A percentile compares a stretch with the other conserved stretches of the same genome.
Evolutionary conservation across 1,140 invertebrate species (phyloP).

Genomic region (Drosophila novamexicana): DNA sequence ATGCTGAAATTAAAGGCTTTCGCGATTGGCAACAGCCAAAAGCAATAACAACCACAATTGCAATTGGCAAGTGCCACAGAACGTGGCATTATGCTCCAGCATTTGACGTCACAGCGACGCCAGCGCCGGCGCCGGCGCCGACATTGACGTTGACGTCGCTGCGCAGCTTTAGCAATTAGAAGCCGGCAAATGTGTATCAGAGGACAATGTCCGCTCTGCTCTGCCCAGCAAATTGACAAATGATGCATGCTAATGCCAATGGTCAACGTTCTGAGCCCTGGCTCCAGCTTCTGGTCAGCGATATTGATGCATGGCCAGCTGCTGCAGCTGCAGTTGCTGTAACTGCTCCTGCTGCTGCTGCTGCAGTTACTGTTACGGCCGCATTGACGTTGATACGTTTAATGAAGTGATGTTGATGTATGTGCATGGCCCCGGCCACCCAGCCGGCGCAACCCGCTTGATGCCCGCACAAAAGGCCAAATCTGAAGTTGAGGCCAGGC

Average conservation of each 20-base stretch:
- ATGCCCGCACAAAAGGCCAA: constrained; percentile 5
- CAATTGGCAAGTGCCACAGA: not conserved
- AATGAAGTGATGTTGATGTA: constrained; percentile 70
- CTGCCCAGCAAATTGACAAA: constrained; percentile 53
- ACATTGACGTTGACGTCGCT: constrained; percentile 5
- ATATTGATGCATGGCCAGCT: constrained; percentile 57
- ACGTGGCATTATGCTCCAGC: not conserved
- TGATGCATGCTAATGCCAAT: constrained; percentile 66
- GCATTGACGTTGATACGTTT: constrained; percentile 65
- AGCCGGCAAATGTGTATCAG: not conserved
- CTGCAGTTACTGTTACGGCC: constrained; percentile 1
- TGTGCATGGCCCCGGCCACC: not conserved
- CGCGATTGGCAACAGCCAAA: constrained; percentile 1
- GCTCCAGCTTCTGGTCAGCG: constrained; percentile 5
- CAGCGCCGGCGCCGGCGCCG: not conserved
- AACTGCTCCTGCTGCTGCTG: not conserved
- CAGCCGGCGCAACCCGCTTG: not conserved
- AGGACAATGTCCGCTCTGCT: no score
- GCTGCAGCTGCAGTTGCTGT: constrained; percentile 1
- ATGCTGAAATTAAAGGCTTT: constrained; percentile 31
- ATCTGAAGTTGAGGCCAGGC: constrained; percentile 27
- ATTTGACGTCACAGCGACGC: constrained; percentile 12
- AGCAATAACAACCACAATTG: constrained; percentile 6
- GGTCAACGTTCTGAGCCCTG: constrained; percentile 18
- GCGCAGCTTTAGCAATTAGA: constrained; percentile 28